These are phyloP conservation scores for Echinometra lucunter DNA, from an alignment of 53 echinoderm and acorn worm genomes.

Conservation along the genomic window DNA sequence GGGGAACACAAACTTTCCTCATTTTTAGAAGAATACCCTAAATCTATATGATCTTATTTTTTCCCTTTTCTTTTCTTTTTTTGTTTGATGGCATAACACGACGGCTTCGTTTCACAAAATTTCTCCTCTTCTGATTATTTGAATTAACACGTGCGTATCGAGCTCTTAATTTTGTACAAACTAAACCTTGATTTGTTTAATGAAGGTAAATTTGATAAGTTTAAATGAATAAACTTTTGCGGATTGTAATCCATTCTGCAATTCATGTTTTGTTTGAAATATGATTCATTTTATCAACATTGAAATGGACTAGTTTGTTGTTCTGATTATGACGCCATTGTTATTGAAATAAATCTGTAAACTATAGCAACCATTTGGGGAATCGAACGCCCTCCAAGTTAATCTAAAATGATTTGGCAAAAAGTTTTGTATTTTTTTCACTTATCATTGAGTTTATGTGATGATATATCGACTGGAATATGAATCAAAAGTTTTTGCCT, in stretches of 20 bases:
- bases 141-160: too few species aligned
- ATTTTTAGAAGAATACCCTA: too few species aligned
- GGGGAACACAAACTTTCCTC: too few species aligned
- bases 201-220: too few species aligned
- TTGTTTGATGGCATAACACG: too few species aligned
- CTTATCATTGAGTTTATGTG: neutral
- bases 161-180: too few species aligned
- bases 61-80: too few species aligned
- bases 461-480: neutral
- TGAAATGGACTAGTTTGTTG: neutral
- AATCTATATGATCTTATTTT: too few species aligned
- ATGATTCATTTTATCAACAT: neutral
- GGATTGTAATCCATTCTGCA: neutral
- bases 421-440: neutral
- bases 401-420: neutral
- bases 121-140: too few species aligned
- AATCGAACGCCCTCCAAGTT: neutral
- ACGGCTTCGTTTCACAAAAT: too few species aligned
- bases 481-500: neutral
- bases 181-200: neutral
- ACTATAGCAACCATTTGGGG: neutral
- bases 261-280: neutral
- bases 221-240: too few species aligned
- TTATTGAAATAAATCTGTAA: neutral
- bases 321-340: neutral